These are phyloP conservation scores for Coranthus polyacanthus DNA, from an alignment of 2,797 vertebrate species.

Conservation along the genomic window DNA sequence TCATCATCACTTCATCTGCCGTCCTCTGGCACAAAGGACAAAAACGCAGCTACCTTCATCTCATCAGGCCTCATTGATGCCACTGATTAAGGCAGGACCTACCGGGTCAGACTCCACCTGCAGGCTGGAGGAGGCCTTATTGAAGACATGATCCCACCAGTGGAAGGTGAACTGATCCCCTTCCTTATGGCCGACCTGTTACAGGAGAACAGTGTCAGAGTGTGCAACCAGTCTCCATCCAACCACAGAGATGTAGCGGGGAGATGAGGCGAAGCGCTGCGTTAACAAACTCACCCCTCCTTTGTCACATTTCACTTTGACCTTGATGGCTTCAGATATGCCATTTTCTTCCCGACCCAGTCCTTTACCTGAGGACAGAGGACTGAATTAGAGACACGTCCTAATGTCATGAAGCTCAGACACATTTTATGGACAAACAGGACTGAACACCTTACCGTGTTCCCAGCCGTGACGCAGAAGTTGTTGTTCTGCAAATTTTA, in stretches of 20 bases:
- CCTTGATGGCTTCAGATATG: slow-evolving; percentile 90
- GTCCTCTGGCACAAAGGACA: no score
- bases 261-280: background rate
- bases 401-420: rapidly evolving
- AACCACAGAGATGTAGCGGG: background rate
- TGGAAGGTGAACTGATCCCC: slow-evolving; percentile 93
- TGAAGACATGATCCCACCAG: slow-evolving; percentile 98
- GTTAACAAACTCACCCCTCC: slow-evolving; percentile 86
- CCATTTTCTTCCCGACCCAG: slow-evolving; percentile 90
- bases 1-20: no score
- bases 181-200: slow-evolving; percentile 88
- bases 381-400: background rate
- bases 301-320: slow-evolving; percentile 92
- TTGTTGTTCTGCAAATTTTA: slow-evolving; percentile 83
- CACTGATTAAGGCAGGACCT: background rate
- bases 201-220: background rate
- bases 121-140: slow-evolving; percentile 89
- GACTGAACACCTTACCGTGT: slow-evolving; percentile 67
- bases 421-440: rapidly evolving
- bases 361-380: slow-evolving; percentile 87
- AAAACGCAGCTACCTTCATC: no score
- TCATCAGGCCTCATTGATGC: no score
- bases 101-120: slow-evolving; percentile 88
- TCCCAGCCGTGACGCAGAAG: slow-evolving; percentile 85
- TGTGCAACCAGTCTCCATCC: background rate